phyloP scores from a whole-genome alignment of 2,797 vertebrate genomes.

The Cirrhinus molitorella region DNA sequence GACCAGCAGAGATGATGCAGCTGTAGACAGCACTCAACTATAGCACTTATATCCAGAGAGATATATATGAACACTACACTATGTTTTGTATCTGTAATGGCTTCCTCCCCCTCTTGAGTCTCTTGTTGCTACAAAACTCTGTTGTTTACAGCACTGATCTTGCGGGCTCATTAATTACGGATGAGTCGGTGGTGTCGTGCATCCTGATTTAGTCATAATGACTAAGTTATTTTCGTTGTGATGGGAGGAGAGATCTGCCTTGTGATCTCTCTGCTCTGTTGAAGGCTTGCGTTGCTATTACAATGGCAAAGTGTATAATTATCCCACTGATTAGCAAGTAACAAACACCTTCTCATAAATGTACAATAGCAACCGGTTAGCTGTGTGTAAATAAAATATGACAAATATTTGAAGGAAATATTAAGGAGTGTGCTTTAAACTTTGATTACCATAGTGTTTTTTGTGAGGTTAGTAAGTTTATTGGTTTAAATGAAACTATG shows the following conservation, averaged over 20 bases:
- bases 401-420: background rate
- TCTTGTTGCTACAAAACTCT: conserved; percentile 45
- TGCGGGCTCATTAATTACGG: conserved; percentile 50
- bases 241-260: background rate
- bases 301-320: conserved; percentile 1
- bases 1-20: conserved; percentile 46
- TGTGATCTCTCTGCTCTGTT: background rate
- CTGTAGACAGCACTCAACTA: conserved; percentile 53
- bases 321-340: background rate
- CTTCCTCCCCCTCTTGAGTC: conserved; percentile 3
- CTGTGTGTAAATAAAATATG: background rate
- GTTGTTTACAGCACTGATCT: conserved; percentile 59
- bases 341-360: background rate
- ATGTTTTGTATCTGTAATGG: conserved; percentile 18
- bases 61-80: conserved; percentile 29
- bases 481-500: background rate
- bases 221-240: conserved; percentile 14
- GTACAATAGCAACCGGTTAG: background rate
- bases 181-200: background rate
- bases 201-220: conserved; percentile 20
- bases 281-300: background rate
- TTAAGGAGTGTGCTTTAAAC: background rate
- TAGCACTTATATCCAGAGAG: conserved; percentile 36
- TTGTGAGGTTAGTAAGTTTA: background rate
- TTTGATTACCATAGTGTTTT: background rate